Base-by-base conservation (phyloP, 2,797 vertebrate genomes). In the Argya squamiceps region DNA sequence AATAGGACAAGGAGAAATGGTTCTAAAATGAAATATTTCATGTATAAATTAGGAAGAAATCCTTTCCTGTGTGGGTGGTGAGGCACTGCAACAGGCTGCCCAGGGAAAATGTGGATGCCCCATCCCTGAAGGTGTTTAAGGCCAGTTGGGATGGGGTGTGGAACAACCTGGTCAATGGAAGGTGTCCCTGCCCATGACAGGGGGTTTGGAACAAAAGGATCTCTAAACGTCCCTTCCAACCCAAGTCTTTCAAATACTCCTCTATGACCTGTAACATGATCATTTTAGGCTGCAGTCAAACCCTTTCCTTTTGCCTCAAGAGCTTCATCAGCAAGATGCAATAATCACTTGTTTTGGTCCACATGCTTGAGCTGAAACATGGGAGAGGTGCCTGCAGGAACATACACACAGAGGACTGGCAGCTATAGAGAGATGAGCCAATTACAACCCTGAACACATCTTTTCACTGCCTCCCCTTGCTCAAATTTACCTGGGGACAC, bases 181-280 rank as follows among this genome's bases (percentile, higher is more conserved):
- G 12, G 5, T 27, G 21, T 17, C 30, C 9, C 30, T 47, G 30
- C 3, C 15, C 15, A 29, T 24, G 52, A 15, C 19, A n/a, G 4
- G 11, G 18, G 4, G 2, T 0, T 12, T 41, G 39, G 39, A 84
- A 59, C 1, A 0, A 46, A 58, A n/a, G n/a, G 10, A 27, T 46
- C 29, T 46, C 46, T 52, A 52, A 36, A 29, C 5, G 34, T 67
- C 15, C 15, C 30, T 53, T 60, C 46, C 19, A 60, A 43, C 13
- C 19, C 41, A 67, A 53, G 50, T 24, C 36, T 63, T 76, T 47
- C n/a, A 60, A 83, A 50, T 27, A 12, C 18, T 50, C 29, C 29
- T 65, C 21, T 22, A 14, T 29, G 73, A 53, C 13, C 49, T 75
- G 19, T 39, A 78, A 73, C 27, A 36, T 2, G 16, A 65, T 69